Percentiles rank a stretch among this genome's conserved stretches.
Conservation (phyloP, 2,797 vertebrate species). For the Myripristis jacobus region DNA sequence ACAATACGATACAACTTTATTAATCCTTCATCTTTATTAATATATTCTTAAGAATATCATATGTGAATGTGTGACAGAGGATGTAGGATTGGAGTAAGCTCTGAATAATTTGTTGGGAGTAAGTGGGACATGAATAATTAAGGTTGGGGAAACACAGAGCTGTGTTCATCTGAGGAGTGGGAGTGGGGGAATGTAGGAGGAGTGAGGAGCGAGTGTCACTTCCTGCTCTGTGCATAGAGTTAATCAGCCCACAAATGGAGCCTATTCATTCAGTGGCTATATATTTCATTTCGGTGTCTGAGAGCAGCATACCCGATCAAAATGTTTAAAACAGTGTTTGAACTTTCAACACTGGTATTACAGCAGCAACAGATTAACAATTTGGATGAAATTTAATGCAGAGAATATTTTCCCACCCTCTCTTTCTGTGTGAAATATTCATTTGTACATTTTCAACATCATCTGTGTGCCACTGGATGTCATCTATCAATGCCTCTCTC, state of each 20-base stretch:
- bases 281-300: slow-evolving; percentile 44
- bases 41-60: slow-evolving; percentile 48
- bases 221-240: slow-evolving; percentile 78
- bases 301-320: slow-evolving; percentile 11
- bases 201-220: slow-evolving; percentile 64
- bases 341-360: slow-evolving; percentile 24
- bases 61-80: slow-evolving; percentile 54
- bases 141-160: slow-evolving; percentile 80
- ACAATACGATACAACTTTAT: slow-evolving; percentile 41
- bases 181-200: slow-evolving; percentile 44
- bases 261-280: slow-evolving; percentile 66
- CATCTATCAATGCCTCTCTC: slow-evolving; percentile 39
- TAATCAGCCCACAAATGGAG: slow-evolving; percentile 76
- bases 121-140: slow-evolving; percentile 86
- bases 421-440: background rate
- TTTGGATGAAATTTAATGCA: background rate
- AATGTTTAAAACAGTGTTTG: background rate
- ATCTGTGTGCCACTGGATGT: slow-evolving; percentile 46
- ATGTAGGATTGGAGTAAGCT: slow-evolving; percentile 62
- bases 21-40: slow-evolving; percentile 55
- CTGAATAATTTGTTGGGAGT: slow-evolving; percentile 81
- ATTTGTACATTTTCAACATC: slow-evolving; percentile 4
- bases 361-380: background rate
- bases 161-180: slow-evolving; percentile 75
- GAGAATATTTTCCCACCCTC: background rate